Conservation (phyloP, 2,888 invertebrate genomes). For the Ichneumoninae sp. region DNA sequence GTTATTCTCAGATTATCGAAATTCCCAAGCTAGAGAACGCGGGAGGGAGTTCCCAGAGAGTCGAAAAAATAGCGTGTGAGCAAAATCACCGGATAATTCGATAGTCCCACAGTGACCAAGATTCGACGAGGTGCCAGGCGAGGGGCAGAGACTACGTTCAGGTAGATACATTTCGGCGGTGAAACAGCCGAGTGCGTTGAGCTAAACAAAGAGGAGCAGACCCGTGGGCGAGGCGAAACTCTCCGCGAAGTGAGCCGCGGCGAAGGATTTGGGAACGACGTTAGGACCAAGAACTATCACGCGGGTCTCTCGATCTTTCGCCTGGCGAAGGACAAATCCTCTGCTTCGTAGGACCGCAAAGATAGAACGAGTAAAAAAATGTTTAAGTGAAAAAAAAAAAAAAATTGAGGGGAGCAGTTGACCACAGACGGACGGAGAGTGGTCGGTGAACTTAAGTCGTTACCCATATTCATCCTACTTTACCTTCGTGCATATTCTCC, state of each 20-base stretch:
- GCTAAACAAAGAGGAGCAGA: slow-evolving; percentile 58
- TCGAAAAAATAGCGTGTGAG: neutral
- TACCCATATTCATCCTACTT: slow-evolving; percentile 61
- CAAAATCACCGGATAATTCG: slow-evolving; percentile 13
- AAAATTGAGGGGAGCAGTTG: slow-evolving; percentile 42
- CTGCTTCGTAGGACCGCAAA: slow-evolving; percentile 40
- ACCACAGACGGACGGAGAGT: slow-evolving; percentile 54
- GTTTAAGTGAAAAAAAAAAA: neutral
- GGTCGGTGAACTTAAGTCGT: slow-evolving; percentile 52
- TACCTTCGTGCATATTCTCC: slow-evolving; percentile 53
- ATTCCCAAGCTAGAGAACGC: neutral
- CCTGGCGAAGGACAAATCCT: slow-evolving; percentile 39
- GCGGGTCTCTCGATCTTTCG: slow-evolving; percentile 57
- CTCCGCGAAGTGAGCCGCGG: slow-evolving; percentile 33
- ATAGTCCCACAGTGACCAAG: slow-evolving; percentile 26
- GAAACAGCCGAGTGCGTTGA: slow-evolving; percentile 37
- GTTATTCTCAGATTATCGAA: neutral
- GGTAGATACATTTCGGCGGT: slow-evolving; percentile 48
- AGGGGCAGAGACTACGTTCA: slow-evolving; percentile 31
- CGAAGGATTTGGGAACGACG: slow-evolving; percentile 48
- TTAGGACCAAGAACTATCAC: slow-evolving; percentile 60
- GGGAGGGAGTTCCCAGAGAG: neutral
- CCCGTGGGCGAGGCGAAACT: slow-evolving; percentile 59
- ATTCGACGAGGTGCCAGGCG: slow-evolving; percentile 1
- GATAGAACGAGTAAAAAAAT: slow-evolving; percentile 13